Evolutionary conservation across 2,888 invertebrate genomes (phyloP), one percentile per base, ranked within the genome.

Genomic region (Megastigmus dorsalis): DNA sequence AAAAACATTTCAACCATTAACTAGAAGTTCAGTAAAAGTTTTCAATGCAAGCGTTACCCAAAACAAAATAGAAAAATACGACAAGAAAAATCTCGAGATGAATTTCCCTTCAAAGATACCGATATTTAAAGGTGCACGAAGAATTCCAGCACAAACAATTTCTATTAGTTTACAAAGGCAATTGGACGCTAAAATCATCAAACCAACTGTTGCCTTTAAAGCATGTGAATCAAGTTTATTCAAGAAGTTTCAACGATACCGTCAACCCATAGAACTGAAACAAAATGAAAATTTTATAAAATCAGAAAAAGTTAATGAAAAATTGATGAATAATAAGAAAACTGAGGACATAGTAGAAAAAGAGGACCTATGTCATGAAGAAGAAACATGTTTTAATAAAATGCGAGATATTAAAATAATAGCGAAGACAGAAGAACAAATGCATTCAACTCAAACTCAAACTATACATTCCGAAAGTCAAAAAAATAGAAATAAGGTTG

Each of bases 81-180:
- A 66, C 1, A 57, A 45, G 2, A 67, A 2, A 48, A 52, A 23
- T 18, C 7, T 30, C 0, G 60, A 57, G 9, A 7, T 30, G 1
- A 15, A 13, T 20, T 66, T 63, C n/a, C 80, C 82, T 15, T 84
- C 84, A 6, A 82, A 79, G 63, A 85, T 85, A 76, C 84, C 85
- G 20, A 71, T 85, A 15, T 80, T 81, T 30, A 82, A 77, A 59
- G 79, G 80, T 43, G 78, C 78, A 71, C 55, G 66, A 3, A 70
- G 62, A 45, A 52, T 77, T 57, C 77, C 81, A 10, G 75, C 79
- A 2, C 80, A 81, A 60, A 82, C 68, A 28, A 63, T 80, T 18
- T 74, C 74, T 15, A 69, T 79, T 9, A 74, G 57, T n/a, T 71
- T 81, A 15, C 78, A 79, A 20, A 80, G 69, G 71, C 69, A 78